These are phyloP conservation scores for Anolis sagrei DNA, from an alignment of 2,113 vertebrate species.

Conservation along the genomic window DNA sequence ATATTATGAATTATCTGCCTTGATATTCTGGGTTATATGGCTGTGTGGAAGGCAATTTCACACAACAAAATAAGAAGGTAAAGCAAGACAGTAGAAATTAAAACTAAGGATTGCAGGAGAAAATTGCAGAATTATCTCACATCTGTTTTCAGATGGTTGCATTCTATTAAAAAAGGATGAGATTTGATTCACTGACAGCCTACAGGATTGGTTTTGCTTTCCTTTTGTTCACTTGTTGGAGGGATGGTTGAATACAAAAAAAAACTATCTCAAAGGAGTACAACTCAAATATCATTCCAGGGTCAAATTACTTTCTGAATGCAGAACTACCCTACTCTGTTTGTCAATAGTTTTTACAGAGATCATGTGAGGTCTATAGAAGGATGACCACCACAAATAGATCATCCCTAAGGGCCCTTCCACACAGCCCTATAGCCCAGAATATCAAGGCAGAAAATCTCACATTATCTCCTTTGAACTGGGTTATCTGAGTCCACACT, in stretches of 20 bases:
- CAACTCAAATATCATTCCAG: neutral
- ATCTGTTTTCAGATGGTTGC: neutral
- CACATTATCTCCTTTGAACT: too few relatives aligned
- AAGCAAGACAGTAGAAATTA: neutral
- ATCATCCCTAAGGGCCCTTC: neutral
- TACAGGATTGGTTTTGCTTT: neutral
- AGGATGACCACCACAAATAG: too few relatives aligned
- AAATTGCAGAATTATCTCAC: neutral
- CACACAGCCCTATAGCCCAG: too few relatives aligned
- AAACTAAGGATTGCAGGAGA: neutral
- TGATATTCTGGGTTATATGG: too few relatives aligned
- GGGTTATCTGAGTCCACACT: too few relatives aligned
- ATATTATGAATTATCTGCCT: too few relatives aligned
- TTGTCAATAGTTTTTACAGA: neutral
- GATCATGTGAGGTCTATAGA: too few relatives aligned
- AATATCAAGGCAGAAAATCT: too few relatives aligned
- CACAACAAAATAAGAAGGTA: too few relatives aligned
- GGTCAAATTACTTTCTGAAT: neutral
- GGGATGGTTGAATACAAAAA: neutral
- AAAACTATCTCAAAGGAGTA: neutral
- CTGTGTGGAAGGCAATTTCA: too few relatives aligned
- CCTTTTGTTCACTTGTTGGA: neutral
- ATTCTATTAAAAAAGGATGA: neutral
- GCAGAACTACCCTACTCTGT: neutral
- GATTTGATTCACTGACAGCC: neutral